A percentile compares a stretch with the other conserved stretches of the same genome.
phyloP scores from a whole-genome alignment of 1,140 invertebrate genomes.

The Melanaphis sacchari region DNA sequence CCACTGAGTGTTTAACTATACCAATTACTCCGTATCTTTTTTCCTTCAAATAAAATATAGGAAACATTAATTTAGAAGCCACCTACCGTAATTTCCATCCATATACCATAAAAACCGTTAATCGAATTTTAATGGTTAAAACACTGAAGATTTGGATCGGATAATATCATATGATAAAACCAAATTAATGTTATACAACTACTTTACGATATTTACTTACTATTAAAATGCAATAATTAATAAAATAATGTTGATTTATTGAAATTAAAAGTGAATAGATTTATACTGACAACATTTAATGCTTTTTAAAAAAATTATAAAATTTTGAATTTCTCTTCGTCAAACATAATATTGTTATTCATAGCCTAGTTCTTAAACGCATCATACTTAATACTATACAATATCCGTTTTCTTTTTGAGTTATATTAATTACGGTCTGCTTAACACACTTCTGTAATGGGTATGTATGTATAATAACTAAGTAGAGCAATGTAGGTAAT shows the following conservation, averaged over 20 bases:
- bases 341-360: not conserved
- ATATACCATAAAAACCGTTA: not conserved
- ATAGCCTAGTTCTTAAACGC: not conserved
- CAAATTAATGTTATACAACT: not conserved
- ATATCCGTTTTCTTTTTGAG: slow-evolving; percentile 29
- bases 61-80: slow-evolving; percentile 39
- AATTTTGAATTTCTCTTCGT: not conserved
- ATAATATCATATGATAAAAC: not conserved
- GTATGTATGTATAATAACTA: not conserved
- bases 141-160: not conserved
- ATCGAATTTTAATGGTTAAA: slow-evolving; percentile 2
- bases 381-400: not conserved
- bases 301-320: not conserved
- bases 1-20: not conserved
- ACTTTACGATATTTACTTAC: not conserved
- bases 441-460: slow-evolving; percentile 24
- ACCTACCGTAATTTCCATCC: not conserved
- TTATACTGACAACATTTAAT: not conserved
- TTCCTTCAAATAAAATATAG: not conserved
- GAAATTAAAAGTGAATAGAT: not conserved
- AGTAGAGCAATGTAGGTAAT: not conserved
- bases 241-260: not conserved
- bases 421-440: slow-evolving; percentile 56
- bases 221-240: not conserved
- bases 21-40: not conserved